Conservation (phyloP, 2,888 invertebrate species). For the Odiellus spinosus region DNA sequence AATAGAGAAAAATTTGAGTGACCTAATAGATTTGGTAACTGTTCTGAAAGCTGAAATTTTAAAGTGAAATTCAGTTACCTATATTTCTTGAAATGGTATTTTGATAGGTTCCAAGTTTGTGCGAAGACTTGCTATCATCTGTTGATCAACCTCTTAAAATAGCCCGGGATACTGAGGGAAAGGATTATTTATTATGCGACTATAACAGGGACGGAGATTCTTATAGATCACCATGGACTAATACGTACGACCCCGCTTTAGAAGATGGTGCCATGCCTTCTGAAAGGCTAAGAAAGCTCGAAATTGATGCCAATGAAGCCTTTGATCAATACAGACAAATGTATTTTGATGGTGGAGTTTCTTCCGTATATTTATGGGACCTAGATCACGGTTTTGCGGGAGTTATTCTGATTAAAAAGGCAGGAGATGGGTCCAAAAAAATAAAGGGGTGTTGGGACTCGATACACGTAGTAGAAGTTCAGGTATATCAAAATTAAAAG, state of each 20-base stretch:
- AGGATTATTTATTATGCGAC: conserved; percentile 94
- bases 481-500: conserved; percentile 25
- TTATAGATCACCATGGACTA: conserved; percentile 98
- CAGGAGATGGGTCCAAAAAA: conserved; percentile 93
- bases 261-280: conserved; percentile 99
- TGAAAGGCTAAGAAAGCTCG: conserved; percentile 80
- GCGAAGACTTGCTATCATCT: conserved; percentile 89
- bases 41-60: no score
- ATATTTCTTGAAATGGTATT: no score
- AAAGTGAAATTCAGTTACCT: no score
- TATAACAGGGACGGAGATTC: conserved; percentile 99
- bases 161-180: conserved; percentile 77
- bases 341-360: conserved; percentile 99
- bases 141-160: conserved; percentile 98
- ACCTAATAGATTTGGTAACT: conserved; percentile 78
- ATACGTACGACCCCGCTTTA: conserved; percentile 89
- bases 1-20: conserved; percentile 94
- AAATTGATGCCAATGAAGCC: conserved; percentile 94
- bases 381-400: conserved; percentile 92
- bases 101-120: conserved; percentile 62
- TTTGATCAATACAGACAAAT: conserved; percentile 98
- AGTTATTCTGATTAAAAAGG: conserved; percentile 96
- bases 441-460: conserved; percentile 99
- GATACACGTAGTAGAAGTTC: conserved; percentile 97
- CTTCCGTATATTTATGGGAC: conserved; percentile 98